phyloP scores from a whole-genome alignment of 2,888 invertebrate genomes.

The Chironomus tentans region DNA sequence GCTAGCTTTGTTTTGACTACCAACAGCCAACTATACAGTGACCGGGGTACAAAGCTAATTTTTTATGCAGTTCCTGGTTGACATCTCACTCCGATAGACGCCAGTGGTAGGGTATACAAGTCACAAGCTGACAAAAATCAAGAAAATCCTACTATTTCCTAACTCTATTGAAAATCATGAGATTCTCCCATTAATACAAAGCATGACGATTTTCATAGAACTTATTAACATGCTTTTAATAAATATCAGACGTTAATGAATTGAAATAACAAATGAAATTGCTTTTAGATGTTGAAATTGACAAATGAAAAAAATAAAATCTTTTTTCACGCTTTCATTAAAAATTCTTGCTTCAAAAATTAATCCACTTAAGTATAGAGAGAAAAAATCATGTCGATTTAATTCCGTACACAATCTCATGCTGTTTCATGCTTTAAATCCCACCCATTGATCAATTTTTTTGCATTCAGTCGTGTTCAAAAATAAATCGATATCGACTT shows the following conservation, averaged over 20 bases:
- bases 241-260: not conserved
- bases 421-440: not conserved
- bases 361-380: constrained; percentile 3
- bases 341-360: not conserved
- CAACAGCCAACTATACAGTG: too few relatives aligned
- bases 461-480: not conserved
- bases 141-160: too few relatives aligned
- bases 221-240: not conserved
- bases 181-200: too few relatives aligned
- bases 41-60: too few relatives aligned
- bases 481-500: not conserved
- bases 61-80: too few relatives aligned
- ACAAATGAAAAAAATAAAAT: not conserved
- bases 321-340: not conserved
- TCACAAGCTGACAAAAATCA: too few relatives aligned
- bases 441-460: not conserved
- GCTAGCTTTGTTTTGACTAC: too few relatives aligned
- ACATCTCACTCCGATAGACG: too few relatives aligned
- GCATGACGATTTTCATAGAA: too few relatives aligned
- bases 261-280: not conserved
- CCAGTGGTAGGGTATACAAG: too few relatives aligned
- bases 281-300: not conserved
- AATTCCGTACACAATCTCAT: not conserved
- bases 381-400: not conserved
- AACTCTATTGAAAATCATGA: too few relatives aligned